Base-by-base conservation (phyloP, 1,140 invertebrate genomes). In the Saxidomus purpurata region DNA sequence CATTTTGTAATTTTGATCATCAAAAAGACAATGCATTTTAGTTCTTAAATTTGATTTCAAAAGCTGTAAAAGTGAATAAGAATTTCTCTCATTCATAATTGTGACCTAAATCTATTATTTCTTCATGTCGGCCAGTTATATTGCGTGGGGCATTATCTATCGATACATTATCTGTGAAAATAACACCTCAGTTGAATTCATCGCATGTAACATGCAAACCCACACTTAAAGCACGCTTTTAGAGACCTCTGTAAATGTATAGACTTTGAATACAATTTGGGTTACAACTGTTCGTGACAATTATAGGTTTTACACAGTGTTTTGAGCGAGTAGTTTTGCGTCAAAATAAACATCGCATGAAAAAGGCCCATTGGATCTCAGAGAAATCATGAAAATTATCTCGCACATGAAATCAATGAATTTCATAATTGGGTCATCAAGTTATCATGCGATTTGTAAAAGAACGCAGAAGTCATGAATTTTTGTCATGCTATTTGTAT, bases 281-380 rank as follows among this genome's bases (percentile, higher is more conserved):
- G 80, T 82, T 61, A 82, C 80, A 82, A 55, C 63, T 19, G 19
- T 82, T 82, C 80, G 55, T 82, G 80, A 82, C 80, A 82, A 61
- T 82, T 82, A 61, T 25, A 61, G 15, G 59, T 61, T 82, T 67
- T 82, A 82, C 52, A 82, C 59, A 63, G 28, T 38, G 67, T 71
- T 71, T 71, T 71, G 67, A 71, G 6, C 36, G 52, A 38, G 22
- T 63, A 19, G 80, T 31, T 82, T 34, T 59, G 31, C 80, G 80
- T 82, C 80, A 82, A 82, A 82, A 82, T 63, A 82, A 63, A 82
- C 52, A 82, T 82, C 63, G 80, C 80, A 82, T 82, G 80, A 43
- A 82, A 63, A 59, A 61, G 36, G n/a, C 55, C 80, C 55, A 82
- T 82, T 82, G 52, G 59, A 43, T 34, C 22, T 55, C 59, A 63